Evolutionary conservation across 2,888 invertebrate genomes (phyloP).

Genomic region (Pollenia amentaria): DNA sequence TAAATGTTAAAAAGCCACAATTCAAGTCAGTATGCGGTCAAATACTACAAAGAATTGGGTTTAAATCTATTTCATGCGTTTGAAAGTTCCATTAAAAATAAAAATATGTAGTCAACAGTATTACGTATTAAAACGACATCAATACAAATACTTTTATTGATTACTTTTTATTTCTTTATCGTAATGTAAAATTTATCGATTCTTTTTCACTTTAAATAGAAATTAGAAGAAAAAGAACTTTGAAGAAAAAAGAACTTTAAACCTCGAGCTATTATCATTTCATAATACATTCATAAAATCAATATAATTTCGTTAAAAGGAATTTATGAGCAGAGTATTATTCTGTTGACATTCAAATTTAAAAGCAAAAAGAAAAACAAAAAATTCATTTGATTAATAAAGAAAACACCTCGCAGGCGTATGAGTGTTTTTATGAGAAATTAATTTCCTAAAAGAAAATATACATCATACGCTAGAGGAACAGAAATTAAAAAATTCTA

Average conservation of each 20-base stretch:
- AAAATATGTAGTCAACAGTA: not conserved
- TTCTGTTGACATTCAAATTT: not conserved
- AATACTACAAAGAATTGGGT: not conserved
- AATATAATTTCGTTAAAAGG: not conserved
- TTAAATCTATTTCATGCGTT: not conserved
- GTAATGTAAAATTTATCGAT: not conserved
- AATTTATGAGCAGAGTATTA: not conserved
- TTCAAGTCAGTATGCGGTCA: not conserved
- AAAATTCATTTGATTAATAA: constrained; percentile 37
- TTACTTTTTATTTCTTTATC: not conserved
- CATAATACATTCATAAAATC: not conserved
- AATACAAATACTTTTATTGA: not conserved
- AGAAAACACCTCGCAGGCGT: not conserved
- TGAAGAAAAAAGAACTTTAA: too few species aligned
- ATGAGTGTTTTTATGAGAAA: not conserved
- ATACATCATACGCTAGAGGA: constrained; percentile 1
- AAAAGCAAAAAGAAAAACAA: not conserved
- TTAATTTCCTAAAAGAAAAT: constrained; percentile 1
- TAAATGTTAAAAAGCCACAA: too few species aligned
- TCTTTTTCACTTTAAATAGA: not conserved
- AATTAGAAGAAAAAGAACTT: too few species aligned
- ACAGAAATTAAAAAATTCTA: not conserved
- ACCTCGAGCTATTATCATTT: not conserved
- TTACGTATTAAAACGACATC: not conserved
- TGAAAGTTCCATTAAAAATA: not conserved